Evolutionary conservation across 1,140 invertebrate species (phyloP), one percentile per base, ranked within the genome.

Genomic region (Drosophila quadrilineata): DNA sequence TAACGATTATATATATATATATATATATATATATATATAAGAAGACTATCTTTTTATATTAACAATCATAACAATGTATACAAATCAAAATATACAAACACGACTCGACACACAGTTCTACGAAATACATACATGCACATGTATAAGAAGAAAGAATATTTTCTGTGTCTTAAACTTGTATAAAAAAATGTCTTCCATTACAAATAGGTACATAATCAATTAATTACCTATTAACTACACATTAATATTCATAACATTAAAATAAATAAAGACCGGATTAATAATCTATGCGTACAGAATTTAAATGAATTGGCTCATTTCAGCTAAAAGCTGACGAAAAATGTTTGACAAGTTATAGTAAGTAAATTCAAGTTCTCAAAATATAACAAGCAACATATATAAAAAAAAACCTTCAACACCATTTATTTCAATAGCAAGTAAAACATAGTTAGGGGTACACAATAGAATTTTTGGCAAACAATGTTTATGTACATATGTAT

Each of bases 101-200:
- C 60, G n/a, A 49, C 41, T 66, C 52, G 21, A 50, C 33, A 75
- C 58, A 41, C 41, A 43, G n/a, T 22, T 63, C 43, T 48, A 58
- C 14, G 17, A 63, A 45, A 22, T 43, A 63, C 54, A 53, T 50
- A 72, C 53, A 12, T 68, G 48, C 45, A 62, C 19, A 40, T 45
- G 60, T 58, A 86, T 73, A 75, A 57, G 69, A 72, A 84, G 29
- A 67, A 75, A 86, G 72, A 88, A 88, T 82, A 88, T 88, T 88
- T 88, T 88, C 87, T 88, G 87, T 88, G 87, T 88, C 87, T 88
- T 88, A 88, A 88, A 88, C 86, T 88, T 88, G 86, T 88, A 88
- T 88, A 88, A 88, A 88, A n/a, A 84, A 88, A 88, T 88, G 87
- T 88, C 87, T 88, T 88, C 86, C 87, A 88, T 88, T 88, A 88